Percentiles rank a stretch among this genome's conserved stretches.
Conservation (phyloP, 2,797 vertebrate species). For the Coracias cyanogaster region DNA sequence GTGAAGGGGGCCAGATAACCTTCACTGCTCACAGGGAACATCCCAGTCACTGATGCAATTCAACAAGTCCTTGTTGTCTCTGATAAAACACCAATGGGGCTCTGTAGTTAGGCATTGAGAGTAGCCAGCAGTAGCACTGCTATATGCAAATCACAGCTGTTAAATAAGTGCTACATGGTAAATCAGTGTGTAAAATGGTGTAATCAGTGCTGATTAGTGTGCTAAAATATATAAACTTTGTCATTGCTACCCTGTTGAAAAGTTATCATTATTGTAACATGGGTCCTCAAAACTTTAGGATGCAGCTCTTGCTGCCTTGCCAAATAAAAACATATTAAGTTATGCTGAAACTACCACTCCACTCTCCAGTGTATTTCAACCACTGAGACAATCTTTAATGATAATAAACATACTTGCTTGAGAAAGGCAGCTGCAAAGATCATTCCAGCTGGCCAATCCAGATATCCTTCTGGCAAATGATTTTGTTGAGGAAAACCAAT, state of each 20-base stretch:
- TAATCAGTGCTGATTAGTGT: not conserved
- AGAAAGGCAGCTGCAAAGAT: not conserved
- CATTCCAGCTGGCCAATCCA: not conserved
- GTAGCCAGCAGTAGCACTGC: not conserved
- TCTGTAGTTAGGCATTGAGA: not conserved
- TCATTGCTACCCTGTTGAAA: not conserved
- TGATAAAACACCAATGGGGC: not conserved
- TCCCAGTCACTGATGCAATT: not conserved
- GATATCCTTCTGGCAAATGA: not conserved
- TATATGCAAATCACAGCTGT: not conserved
- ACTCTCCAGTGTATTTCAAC: not conserved
- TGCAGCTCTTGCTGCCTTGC: not conserved
- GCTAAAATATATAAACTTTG: not conserved
- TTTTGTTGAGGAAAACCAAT: not conserved
- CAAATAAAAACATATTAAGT: not conserved
- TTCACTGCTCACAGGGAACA: not conserved
- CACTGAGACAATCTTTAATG: not conserved
- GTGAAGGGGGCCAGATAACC: not conserved
- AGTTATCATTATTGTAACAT: not conserved
- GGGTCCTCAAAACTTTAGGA: not conserved
- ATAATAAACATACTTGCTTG: not conserved
- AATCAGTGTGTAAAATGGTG: not conserved
- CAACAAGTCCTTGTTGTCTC: not conserved
- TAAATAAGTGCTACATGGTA: not conserved
- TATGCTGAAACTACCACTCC: not conserved